These are phyloP conservation scores for Pagrus major DNA, from an alignment of 2,113 vertebrate species.

Conservation along the genomic window DNA sequence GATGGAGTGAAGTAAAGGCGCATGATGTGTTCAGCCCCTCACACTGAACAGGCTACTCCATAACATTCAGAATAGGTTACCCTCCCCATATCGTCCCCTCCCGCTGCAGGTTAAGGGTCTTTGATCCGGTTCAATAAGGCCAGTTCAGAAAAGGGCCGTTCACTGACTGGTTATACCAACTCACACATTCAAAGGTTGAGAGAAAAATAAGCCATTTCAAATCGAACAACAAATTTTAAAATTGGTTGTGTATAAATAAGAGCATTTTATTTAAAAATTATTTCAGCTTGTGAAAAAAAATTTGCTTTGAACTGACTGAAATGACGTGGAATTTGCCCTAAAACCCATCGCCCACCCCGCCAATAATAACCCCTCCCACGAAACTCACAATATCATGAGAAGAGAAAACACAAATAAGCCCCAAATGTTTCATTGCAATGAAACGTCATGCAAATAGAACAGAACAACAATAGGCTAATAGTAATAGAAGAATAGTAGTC, in stretches of 20 bases:
- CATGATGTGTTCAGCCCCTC: slow-evolving; percentile 77
- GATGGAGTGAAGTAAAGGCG: slow-evolving; percentile 77
- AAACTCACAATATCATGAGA: slow-evolving; percentile 75
- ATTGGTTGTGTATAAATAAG: slow-evolving; percentile 74
- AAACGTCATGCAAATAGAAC: slow-evolving; percentile 87
- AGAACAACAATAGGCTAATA: slow-evolving; percentile 86
- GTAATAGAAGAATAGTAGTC: slow-evolving; percentile 84
- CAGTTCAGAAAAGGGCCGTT: slow-evolving; percentile 72
- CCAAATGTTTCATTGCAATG: slow-evolving; percentile 82
- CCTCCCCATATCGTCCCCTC: slow-evolving; percentile 49
- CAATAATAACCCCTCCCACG: slow-evolving; percentile 44
- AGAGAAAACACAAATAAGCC: slow-evolving; percentile 84
- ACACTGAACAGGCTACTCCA: slow-evolving; percentile 77
- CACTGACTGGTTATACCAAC: slow-evolving; percentile 50
- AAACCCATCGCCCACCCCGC: slow-evolving; percentile 59
- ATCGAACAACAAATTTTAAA: slow-evolving; percentile 61
- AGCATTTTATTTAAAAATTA: slow-evolving; percentile 75
- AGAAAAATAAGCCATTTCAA: slow-evolving; percentile 45
- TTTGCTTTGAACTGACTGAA: slow-evolving; percentile 66
- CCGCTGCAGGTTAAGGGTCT: slow-evolving; percentile 54
- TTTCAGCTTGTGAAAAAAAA: slow-evolving; percentile 64
- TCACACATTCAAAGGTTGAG: slow-evolving; percentile 76
- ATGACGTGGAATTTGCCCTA: slow-evolving; percentile 55
- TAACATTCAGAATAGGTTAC: slow-evolving; percentile 83
- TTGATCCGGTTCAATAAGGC: slow-evolving; percentile 73